These are phyloP conservation scores for Tyrannus savana DNA, from an alignment of 2,113 vertebrate genomes.

Conservation along the genomic window DNA sequence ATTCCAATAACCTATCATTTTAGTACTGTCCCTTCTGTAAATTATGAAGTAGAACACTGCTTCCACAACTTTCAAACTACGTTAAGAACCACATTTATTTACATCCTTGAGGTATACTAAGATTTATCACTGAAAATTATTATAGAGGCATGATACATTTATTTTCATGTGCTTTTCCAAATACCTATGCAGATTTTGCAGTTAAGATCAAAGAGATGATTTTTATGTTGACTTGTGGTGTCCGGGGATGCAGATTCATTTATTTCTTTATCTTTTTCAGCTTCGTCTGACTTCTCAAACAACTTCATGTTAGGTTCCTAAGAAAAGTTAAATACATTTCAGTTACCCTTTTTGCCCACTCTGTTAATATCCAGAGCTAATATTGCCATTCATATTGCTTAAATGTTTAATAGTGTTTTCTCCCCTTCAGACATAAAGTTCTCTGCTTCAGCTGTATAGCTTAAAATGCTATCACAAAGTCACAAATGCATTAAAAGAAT, in stretches of 20 bases:
- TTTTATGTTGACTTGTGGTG: conserved; percentile 93
- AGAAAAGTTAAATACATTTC: conserved; percentile 6
- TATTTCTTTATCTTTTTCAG: conserved; percentile 79
- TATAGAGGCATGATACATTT: neutral
- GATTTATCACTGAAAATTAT: neutral
- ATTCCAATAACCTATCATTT: neutral
- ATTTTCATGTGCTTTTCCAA: neutral
- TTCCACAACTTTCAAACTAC: neutral
- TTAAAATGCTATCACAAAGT: neutral
- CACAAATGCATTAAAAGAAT: neutral
- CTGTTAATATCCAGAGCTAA: neutral
- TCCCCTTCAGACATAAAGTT: neutral
- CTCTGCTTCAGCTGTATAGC: neutral
- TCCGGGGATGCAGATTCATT: conserved; percentile 80
- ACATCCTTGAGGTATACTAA: neutral
- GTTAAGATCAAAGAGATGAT: conserved; percentile 96
- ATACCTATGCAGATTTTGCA: conserved; percentile 99
- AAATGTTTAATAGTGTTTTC: neutral
- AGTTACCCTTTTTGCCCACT: neutral
- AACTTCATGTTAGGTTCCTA: conserved; percentile 78
- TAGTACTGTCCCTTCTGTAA: neutral
- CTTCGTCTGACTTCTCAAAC: conserved; percentile 80
- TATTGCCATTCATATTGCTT: neutral
- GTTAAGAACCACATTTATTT: neutral
- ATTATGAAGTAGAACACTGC: neutral